These are phyloP conservation scores for Bombus waltoni DNA, from an alignment of 1,140 invertebrate species.

Conservation along the genomic window DNA sequence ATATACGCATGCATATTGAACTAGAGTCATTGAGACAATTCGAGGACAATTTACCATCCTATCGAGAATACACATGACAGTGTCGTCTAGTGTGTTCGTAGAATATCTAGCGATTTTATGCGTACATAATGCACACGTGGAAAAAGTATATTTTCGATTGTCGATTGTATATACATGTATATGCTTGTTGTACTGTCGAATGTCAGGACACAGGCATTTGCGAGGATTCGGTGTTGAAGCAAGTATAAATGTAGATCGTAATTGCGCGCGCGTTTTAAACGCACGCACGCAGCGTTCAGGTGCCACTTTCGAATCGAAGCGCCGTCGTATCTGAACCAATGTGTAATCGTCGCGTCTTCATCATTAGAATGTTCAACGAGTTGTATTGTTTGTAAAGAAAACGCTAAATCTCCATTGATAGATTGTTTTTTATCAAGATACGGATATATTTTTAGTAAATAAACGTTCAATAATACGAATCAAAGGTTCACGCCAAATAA, in stretches of 20 bases:
- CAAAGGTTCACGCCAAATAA: slow-evolving; percentile 72
- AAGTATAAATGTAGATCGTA: background rate
- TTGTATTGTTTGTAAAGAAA: slow-evolving; percentile 25
- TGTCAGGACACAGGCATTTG: background rate
- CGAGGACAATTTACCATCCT: background rate
- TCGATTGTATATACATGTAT: background rate
- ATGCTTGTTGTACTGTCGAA: slow-evolving; percentile 3
- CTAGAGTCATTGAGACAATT: slow-evolving; percentile 27
- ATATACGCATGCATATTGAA: background rate
- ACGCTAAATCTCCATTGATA: slow-evolving; percentile 12
- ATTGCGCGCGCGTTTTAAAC: background rate
- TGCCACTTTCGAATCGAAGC: background rate
- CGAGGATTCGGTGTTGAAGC: background rate
- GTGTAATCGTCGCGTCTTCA: background rate
- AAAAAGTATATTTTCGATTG: slow-evolving; percentile 40
- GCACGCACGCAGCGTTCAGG: background rate
- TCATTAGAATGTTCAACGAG: slow-evolving; percentile 16
- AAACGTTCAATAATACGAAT: slow-evolving; percentile 62
- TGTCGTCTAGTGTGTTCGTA: slow-evolving; percentile 18
- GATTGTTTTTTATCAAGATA: slow-evolving; percentile 38
- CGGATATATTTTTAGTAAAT: slow-evolving; percentile 44
- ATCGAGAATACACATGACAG: background rate
- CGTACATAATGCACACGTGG: slow-evolving; percentile 29
- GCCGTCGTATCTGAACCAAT: background rate
- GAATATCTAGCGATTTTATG: slow-evolving; percentile 27